Evolutionary conservation across 2,797 vertebrate species (phyloP).

Genomic region (Notamacropus eugenii): DNA sequence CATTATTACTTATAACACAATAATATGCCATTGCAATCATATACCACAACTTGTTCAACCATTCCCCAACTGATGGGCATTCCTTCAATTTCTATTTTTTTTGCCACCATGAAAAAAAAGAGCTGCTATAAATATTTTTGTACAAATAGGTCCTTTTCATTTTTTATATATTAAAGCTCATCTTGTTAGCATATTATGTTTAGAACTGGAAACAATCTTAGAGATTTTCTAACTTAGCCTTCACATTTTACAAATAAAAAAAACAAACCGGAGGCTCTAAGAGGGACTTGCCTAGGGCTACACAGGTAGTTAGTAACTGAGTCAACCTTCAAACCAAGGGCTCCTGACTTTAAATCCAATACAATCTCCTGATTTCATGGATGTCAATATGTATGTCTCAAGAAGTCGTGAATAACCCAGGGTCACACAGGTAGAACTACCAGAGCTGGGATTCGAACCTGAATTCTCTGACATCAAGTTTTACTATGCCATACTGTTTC

Average conservation of each 20-base stretch:
- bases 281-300: neutral
- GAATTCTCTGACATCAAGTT: neutral
- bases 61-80: neutral
- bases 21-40: neutral
- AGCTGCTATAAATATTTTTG: neutral
- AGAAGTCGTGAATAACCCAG: neutral
- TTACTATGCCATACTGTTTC: neutral
- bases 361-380: neutral
- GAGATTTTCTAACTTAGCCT: neutral
- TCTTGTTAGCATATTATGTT: neutral
- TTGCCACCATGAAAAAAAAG: neutral
- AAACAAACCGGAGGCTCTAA: neutral
- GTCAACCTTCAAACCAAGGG: neutral
- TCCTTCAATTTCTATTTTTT: neutral
- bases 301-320: neutral
- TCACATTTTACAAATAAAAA: neutral
- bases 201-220: neutral
- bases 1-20: neutral
- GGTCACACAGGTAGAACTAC: neutral
- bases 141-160: neutral
- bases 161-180: neutral
- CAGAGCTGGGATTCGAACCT: neutral
- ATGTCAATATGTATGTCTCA: neutral
- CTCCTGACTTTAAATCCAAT: neutral
- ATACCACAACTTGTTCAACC: neutral